A percentile compares a stretch with the other conserved stretches of the same genome.
Conservation (phyloP, 2,797 vertebrate genomes). For the Crocodylus rhombifer region DNA sequence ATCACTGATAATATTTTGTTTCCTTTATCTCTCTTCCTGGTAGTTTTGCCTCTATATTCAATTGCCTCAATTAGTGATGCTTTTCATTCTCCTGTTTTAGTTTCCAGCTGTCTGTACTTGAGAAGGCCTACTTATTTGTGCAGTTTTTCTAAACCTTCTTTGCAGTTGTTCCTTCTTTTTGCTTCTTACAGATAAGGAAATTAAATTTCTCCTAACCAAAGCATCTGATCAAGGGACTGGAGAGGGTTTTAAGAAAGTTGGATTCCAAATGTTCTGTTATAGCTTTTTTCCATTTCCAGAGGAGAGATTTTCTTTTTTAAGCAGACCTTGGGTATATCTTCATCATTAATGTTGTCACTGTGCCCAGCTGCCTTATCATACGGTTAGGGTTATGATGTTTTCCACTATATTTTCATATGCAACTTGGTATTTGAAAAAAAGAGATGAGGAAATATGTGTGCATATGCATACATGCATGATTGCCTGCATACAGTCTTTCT, state of each 20-base stretch:
- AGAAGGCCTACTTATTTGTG: constrained; percentile 30
- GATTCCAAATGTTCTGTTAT: not conserved
- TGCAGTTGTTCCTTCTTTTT: constrained; percentile 28
- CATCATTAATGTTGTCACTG: not conserved
- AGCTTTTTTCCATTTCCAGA: not conserved
- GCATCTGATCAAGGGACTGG: not conserved
- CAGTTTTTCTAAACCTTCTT: constrained; percentile 33
- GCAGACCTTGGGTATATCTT: not conserved
- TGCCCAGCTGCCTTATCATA: not conserved
- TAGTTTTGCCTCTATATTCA: constrained; percentile 33
- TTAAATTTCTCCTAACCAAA: constrained; percentile 9
- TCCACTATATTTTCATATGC: not conserved
- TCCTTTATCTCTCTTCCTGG: constrained; percentile 60
- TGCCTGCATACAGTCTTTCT: not conserved
- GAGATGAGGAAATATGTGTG: rapidly evolving
- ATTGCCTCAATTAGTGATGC: constrained; percentile 64
- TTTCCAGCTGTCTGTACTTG: constrained; percentile 32
- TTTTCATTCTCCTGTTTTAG: constrained; percentile 50
- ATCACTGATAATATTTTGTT: constrained; percentile 57
- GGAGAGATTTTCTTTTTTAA: not conserved
- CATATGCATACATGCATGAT: too few species aligned
- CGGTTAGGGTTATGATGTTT: not conserved
- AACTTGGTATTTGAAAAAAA: too few species aligned
- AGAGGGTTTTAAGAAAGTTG: not conserved
- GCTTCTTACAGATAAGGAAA: constrained; percentile 47